Percentiles rank a stretch among this genome's conserved stretches.
Evolutionary conservation across 1,140 invertebrate species (phyloP).

Genomic region (Caerostris darwini): DNA sequence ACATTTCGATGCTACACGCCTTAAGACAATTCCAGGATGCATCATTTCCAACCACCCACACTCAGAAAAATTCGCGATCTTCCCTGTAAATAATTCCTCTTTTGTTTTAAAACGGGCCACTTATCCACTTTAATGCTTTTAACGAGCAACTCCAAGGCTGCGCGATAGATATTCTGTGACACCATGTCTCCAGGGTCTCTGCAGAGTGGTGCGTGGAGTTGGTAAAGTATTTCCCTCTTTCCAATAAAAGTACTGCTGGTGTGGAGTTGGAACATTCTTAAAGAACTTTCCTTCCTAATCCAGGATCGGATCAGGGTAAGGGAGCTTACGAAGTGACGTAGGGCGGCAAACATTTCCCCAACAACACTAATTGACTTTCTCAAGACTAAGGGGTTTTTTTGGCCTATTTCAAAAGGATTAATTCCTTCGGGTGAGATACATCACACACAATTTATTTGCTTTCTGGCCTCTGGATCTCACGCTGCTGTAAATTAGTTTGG

Average conservation of each 20-base stretch:
- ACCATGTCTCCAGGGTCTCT: background rate
- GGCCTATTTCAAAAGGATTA: slow-evolving; percentile 11
- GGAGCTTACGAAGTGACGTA: slow-evolving; percentile 3
- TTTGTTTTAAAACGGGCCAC: slow-evolving; percentile 48
- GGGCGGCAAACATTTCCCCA: background rate
- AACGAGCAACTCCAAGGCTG: slow-evolving; percentile 3
- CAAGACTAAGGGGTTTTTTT: background rate
- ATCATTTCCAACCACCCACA: background rate
- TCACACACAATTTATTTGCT: background rate
- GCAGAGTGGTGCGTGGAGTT: background rate
- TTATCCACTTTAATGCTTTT: slow-evolving; percentile 61
- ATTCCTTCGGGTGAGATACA: background rate
- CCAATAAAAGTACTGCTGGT: background rate
- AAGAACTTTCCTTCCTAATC: slow-evolving; percentile 12
- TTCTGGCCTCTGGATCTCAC: too few relatives aligned
- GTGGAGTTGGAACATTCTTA: background rate
- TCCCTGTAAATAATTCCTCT: background rate
- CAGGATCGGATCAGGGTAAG: background rate
- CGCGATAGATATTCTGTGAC: slow-evolving; percentile 23
- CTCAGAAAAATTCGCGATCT: background rate
- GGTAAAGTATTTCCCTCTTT: background rate
- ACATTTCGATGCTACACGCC: background rate
- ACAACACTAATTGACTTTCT: slow-evolving; percentile 22
- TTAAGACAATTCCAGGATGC: background rate
- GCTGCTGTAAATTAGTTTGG: too few relatives aligned